Evolutionary conservation across 2,113 vertebrate species (phyloP), one percentile per base, ranked within the genome.

Genomic region (Prunella fulvescens): DNA sequence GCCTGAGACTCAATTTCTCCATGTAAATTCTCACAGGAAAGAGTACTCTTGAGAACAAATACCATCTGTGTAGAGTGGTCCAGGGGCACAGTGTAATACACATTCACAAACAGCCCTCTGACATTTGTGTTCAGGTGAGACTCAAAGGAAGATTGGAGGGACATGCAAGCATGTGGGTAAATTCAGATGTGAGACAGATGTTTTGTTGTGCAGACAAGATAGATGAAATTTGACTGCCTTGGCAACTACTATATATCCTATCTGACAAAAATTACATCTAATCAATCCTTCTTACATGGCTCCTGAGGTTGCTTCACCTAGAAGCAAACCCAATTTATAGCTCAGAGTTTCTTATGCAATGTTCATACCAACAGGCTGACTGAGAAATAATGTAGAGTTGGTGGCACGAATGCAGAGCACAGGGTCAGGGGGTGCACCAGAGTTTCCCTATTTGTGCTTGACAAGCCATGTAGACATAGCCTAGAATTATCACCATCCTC

Each of bases 401-500:
- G 44, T 93, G 86, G 86, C 83, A 95, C 3, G 12, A 86, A 86
- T 78, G 69, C 76, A 81, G 88, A 86, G 42, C 11, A 7, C 47
- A 39, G 69, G 69, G 86, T 91, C 91, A 88, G 76, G 9, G 26
- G 54, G 37, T 85, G 51, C 76, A 64, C 51, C 54, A 60, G 94
- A 86, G 69, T 93, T 96, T 88, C 90, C 91, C 86, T 93, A 88
- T 97, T 94, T 95, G 94, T 92, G 72, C 91, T 74, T 93, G 91
- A 94, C 77, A 91, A 88, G 86, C 83, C 67, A 76, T 62, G 60
- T 94, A 93, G 95, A 94, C 88, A 88, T 86, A 94, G 92, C 77
- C 92, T 96, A 95, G 96, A 96, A 96, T 96, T 96, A 96, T 95
- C 96, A 95, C 86, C 16, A 23, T 70, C 88, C 93, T 93, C 72